Evolutionary conservation across 2,113 vertebrate genomes (phyloP).

Genomic region (Aspidoscelis tigris): DNA sequence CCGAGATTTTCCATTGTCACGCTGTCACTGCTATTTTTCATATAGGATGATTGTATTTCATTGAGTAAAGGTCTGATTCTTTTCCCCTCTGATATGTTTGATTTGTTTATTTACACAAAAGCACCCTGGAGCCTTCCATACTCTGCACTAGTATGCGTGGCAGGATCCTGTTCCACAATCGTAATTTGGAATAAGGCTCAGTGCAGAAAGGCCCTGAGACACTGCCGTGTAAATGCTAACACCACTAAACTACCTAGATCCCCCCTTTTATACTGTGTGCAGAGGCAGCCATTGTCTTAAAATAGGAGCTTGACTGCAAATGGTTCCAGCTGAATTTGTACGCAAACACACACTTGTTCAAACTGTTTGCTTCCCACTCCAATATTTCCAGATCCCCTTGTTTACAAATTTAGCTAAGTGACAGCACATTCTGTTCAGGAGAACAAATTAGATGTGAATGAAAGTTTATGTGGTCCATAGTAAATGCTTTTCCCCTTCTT

Average conservation of each 20-base stretch:
- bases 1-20: no score
- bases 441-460: constrained; percentile 7
- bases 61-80: no score
- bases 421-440: not conserved
- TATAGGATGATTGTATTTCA: no score
- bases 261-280: no score
- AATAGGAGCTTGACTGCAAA: not conserved
- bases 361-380: not conserved
- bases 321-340: not conserved
- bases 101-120: no score
- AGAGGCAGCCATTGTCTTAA: not conserved
- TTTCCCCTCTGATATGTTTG: no score
- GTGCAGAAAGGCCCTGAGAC: not conserved
- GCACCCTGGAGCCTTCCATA: not conserved
- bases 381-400: not conserved
- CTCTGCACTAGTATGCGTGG: not conserved
- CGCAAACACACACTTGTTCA: not conserved
- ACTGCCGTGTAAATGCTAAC: no score
- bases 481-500: not conserved
- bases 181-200: not conserved
- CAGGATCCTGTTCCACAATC: not conserved
- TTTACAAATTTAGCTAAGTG: constrained; percentile 17
- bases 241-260: no score
- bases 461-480: constrained; percentile 7
- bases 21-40: no score